A percentile compares a stretch with the other conserved stretches of the same genome.
Evolutionary conservation across 2,888 invertebrate genomes (phyloP).

Genomic region (Synanthedon myopaeformis): DNA sequence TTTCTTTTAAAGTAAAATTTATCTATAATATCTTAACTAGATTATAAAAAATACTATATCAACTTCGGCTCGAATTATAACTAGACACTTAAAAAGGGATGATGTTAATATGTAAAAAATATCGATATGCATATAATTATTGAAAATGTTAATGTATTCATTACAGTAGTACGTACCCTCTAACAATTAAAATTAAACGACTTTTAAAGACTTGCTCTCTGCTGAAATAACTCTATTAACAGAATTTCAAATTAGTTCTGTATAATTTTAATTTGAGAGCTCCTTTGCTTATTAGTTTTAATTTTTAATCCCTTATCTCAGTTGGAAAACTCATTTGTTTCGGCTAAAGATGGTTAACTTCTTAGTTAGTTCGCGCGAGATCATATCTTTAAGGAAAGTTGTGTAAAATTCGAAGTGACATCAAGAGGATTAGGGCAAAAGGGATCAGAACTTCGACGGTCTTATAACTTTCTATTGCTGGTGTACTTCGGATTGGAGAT

Average conservation of each 20-base stretch:
- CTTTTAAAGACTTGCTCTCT: not conserved
- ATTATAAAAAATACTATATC: no score
- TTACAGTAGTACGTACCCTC: no score
- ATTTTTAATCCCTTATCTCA: not conserved
- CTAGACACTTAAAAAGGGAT: no score
- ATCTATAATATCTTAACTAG: no score
- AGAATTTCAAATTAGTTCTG: no score
- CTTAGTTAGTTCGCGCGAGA: conserved; percentile 16
- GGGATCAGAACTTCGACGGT: conserved; percentile 32
- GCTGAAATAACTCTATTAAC: not conserved
- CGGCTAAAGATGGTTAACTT: not conserved
- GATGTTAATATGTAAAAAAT: no score
- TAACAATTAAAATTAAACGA: no score
- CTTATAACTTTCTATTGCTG: conserved; percentile 36
- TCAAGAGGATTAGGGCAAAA: conserved; percentile 29
- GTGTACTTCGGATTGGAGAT: conserved; percentile 22
- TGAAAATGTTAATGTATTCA: no score
- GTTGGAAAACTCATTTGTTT: not conserved
- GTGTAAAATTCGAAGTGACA: conserved; percentile 29
- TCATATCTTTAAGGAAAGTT: conserved; percentile 27
- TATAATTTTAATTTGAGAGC: not conserved
- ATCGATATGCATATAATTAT: no score
- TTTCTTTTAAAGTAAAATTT: no score
- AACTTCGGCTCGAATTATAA: no score
- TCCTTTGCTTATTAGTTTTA: not conserved